Conservation (phyloP, 2,888 invertebrate species). For the Aleiodes testaceus region DNA sequence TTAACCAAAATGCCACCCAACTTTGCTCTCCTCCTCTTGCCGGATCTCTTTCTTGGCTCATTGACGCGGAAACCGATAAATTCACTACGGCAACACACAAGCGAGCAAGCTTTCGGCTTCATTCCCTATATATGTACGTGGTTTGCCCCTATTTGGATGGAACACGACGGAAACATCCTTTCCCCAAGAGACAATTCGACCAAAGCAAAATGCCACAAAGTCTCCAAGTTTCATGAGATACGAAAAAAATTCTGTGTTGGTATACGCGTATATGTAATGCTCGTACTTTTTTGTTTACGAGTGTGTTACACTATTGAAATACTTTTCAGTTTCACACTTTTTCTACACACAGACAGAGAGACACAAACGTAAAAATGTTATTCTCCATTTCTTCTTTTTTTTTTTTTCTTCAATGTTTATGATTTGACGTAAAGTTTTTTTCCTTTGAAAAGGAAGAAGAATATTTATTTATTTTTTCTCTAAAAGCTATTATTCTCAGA, state of each 20-base stretch:
- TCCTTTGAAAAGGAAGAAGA: too few relatives aligned
- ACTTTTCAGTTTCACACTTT: conserved; percentile 34
- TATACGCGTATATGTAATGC: conserved; percentile 15
- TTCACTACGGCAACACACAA: conserved; percentile 54
- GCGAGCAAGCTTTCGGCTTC: conserved; percentile 30
- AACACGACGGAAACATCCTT: conserved; percentile 2
- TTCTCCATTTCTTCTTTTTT: conserved; percentile 6
- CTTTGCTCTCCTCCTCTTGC: background rate
- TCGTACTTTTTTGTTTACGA: conserved; percentile 34
- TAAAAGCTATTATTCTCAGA: too few relatives aligned
- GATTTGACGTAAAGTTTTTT: too few relatives aligned
- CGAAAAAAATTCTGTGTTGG: conserved; percentile 3
- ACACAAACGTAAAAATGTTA: background rate
- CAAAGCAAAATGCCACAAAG: conserved; percentile 26
- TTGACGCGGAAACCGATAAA: conserved; percentile 36
- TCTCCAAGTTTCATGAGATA: conserved; percentile 37
- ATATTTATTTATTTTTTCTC: too few relatives aligned
- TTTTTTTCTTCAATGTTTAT: background rate
- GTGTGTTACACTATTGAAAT: conserved; percentile 18
- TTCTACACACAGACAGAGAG: background rate
- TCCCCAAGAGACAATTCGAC: conserved; percentile 34
- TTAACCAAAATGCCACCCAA: conserved; percentile 28
- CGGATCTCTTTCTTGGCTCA: conserved; percentile 38
- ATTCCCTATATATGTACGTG: background rate
- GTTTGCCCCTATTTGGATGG: background rate